Conservation (phyloP, 2,888 invertebrate genomes). For the Tribolium freemani region DNA sequence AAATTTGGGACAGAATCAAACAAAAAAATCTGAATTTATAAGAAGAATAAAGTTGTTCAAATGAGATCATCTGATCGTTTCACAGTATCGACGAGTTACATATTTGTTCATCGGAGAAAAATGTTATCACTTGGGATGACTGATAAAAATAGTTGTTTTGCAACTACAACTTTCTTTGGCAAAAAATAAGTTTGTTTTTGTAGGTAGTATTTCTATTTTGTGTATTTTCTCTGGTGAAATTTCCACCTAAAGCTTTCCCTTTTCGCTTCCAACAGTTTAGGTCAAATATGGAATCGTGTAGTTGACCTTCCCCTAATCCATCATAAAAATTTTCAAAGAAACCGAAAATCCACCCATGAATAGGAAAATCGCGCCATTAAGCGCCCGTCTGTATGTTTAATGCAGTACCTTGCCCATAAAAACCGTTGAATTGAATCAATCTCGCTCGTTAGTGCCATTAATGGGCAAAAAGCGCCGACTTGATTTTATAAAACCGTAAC, state of each 20-base stretch:
- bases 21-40: no score
- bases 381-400: neutral
- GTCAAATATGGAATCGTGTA: neutral
- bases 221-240: neutral
- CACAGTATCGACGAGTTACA: no score
- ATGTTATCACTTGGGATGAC: neutral
- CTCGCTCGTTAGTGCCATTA: slow-evolving; percentile 17
- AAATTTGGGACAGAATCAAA: no score
- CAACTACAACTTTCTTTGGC: no score
- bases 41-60: no score
- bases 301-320: neutral
- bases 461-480: slow-evolving; percentile 24
- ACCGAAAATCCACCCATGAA: neutral
- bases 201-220: no score
- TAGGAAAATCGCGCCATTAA: neutral
- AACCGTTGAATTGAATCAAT: slow-evolving; percentile 16
- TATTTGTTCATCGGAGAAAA: neutral
- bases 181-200: no score
- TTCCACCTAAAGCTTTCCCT: neutral
- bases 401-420: slow-evolving; percentile 2
- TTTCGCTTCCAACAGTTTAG: neutral
- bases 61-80: no score
- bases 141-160: no score
- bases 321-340: neutral
- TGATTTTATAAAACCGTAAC: slow-evolving; percentile 25